phyloP scores from a whole-genome alignment of 2,113 vertebrate species.

The Tragulus kanchil region DNA sequence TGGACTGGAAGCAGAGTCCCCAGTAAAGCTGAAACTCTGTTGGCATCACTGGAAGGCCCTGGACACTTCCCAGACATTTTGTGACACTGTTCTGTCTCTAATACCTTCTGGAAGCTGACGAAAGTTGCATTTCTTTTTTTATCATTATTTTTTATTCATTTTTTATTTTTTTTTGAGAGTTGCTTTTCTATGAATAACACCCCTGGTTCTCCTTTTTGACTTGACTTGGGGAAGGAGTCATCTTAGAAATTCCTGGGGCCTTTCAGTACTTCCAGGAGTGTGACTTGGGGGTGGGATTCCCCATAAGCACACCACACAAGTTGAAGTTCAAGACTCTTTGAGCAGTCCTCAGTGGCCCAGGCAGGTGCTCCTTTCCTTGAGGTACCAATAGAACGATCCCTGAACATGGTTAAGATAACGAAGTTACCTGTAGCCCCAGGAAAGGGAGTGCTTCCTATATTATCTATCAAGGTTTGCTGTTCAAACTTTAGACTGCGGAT shows the following conservation, averaged over 20 bases:
- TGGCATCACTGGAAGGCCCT: neutral
- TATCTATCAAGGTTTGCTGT: neutral
- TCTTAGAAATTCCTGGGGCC: conserved; percentile 12
- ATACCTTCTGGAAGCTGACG: neutral
- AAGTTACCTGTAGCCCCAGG: neutral
- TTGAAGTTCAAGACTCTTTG: neutral
- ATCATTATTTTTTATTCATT: too few relatives aligned
- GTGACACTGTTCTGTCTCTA: neutral
- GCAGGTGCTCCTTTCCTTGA: neutral
- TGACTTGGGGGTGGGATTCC: neutral
- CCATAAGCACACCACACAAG: neutral
- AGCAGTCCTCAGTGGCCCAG: neutral
- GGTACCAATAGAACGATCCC: neutral
- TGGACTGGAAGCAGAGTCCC: neutral
- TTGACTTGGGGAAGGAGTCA: neutral
- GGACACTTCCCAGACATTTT: neutral
- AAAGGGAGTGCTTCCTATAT: neutral
- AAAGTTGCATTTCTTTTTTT: neutral
- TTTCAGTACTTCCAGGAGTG: neutral
- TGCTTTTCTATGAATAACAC: neutral
- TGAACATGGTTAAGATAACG: neutral
- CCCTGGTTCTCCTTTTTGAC: neutral
- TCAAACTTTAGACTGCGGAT: neutral
- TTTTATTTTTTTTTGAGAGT: neutral
- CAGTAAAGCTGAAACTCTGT: neutral